Base-by-base conservation (phyloP, 1,140 invertebrate genomes). In the Lasaia peninsularis region DNA sequence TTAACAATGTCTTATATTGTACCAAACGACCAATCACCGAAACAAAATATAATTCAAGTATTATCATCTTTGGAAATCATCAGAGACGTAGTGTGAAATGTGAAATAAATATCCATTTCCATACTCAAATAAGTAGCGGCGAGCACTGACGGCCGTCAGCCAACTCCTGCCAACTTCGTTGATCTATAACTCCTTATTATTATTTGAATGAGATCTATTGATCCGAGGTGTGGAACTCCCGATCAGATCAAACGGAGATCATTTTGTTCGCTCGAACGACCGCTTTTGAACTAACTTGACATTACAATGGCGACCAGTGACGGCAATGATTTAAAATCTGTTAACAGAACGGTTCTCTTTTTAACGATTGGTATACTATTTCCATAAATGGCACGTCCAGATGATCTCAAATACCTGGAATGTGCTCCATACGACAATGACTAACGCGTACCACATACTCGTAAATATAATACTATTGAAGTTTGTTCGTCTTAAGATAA, bases 251-350 rank as follows among this genome's bases (percentile, higher is more conserved):
- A 52, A 73, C 76, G 69, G 73, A 78, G 82, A 88, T 88, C 85
- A 86, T 86, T 86, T 86, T 86, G 85, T 88, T 88, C 83, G 78
- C 78, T 77, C 75, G 75, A 78, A 65, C 74, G 75, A 86, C 80
- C 85, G 75, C 81, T 86, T 88, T 80, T 86, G 85, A 86, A 84
- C 80, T 80, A 84, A 86, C 76, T 63, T 88, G 85, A 88, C 85
- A 74, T 84, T 79, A 86, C 85, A 88, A 88, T 88, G 75, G 85
- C 69, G 71, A 53, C 73, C 71, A 55, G 65, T 79, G 85, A 88
- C 81, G 81, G 85, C 83, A 85, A 86, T 88, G 85, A 86, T 88
- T 88, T 88, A 88, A 88, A 88, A 88, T 88, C 83, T 88, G 85
- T 88, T 88, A 88, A 88, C 85, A 88, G 85, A 77, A 83, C 82